Conservation (phyloP, 1,140 invertebrate genomes). For the Bombus waltoni region DNA sequence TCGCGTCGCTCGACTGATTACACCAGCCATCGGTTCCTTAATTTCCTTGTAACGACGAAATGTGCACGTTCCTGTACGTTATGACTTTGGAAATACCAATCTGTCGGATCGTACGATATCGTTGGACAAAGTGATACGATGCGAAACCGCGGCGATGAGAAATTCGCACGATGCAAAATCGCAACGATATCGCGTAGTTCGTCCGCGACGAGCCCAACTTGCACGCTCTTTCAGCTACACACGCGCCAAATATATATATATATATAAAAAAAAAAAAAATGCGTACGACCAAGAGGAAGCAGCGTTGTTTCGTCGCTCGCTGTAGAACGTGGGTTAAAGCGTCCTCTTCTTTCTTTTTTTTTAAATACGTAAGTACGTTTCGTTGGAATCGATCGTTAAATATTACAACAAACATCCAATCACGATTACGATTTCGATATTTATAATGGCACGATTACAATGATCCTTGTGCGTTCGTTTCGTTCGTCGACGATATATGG, state of each 20-base stretch:
- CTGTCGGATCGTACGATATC: neutral
- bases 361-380: slow-evolving; percentile 49
- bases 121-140: no score
- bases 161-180: neutral
- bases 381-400: slow-evolving; percentile 44
- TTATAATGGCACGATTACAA: slow-evolving; percentile 67
- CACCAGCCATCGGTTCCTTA: no score
- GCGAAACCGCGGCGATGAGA: no score
- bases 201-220: neutral
- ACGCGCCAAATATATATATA: no score
- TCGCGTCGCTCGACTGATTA: no score
- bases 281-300: slow-evolving; percentile 24
- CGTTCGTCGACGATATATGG: neutral
- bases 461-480: slow-evolving; percentile 62
- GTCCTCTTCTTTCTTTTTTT: neutral
- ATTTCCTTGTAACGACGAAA: no score
- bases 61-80: no score
- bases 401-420: slow-evolving; percentile 44
- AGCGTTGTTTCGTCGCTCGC: slow-evolving; percentile 7
- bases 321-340: neutral
- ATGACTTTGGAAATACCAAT: neutral
- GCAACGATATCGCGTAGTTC: neutral
- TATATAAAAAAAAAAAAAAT: neutral
- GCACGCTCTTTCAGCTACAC: no score
- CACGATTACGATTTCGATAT: slow-evolving; percentile 38